Base-by-base conservation (phyloP, 2,797 vertebrate species). In the Knipowitschia caucasica region DNA sequence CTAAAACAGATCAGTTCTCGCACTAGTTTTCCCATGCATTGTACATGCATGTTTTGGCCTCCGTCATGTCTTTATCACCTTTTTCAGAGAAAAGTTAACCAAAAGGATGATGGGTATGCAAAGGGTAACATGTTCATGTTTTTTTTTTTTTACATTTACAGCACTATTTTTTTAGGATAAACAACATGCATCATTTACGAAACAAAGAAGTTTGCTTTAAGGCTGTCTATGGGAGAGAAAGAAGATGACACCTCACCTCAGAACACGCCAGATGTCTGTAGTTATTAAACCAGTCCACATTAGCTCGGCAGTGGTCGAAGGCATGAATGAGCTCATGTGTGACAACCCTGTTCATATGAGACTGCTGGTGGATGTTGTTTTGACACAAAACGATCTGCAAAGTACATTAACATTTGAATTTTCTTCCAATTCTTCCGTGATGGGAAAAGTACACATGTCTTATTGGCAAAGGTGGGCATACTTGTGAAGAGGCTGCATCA, bases 321-420 rank as follows among this genome's bases (percentile, higher is more conserved):
- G 95, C 93, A 3, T 99, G 97, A 53, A 99, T 94, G 58, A 99
- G 92, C 62, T 99, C 96, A 1, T 99, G 96, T 1, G 93, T 90
- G 39, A 98, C 94, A 39, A 99, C 94, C 0, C 94, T 81, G 84
- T 91, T 95, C 96, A 99, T 99, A 12, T 95, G 94, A 3, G 91
- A 81, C 83, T 99, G 95, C 18, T 88, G 90, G 33, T 73, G 90
- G 80, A 99, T 95, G 75, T 96, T 98, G 84, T 99, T 99, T 88
- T 99, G 95, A 82, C 97, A 99, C 64, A 99, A 77, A 75, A 99
- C 96, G 43, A 99, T 95, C 97, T 99, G 78, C 0, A 69, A 75
- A 38, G 1, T 15, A 59, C 26, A 1, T 3, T 7, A 36, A 23
- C 14, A 44, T n/a, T n/a, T n/a, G 20, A 46, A 9, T 9, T 11